Percentiles rank a stretch among this genome's conserved stretches.
Evolutionary conservation across 1,140 invertebrate genomes (phyloP).

Genomic region (Palaemon carinicauda): DNA sequence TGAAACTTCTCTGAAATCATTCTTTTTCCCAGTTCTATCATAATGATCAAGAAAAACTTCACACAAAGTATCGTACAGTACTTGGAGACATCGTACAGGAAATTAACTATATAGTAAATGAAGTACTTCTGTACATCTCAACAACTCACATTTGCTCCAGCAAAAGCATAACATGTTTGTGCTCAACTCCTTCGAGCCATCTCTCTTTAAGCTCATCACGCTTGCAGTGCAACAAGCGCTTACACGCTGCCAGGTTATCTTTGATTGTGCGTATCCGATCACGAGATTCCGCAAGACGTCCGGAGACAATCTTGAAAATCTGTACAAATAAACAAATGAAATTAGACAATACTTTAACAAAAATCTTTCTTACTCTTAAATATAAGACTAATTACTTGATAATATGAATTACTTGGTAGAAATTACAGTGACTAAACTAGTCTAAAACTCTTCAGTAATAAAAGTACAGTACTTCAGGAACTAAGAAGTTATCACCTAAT

Average conservation of each 20-base stretch:
- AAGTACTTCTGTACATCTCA: too few relatives aligned
- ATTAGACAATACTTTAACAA: neutral
- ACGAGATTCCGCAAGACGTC: slow-evolving; percentile 79
- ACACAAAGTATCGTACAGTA: too few relatives aligned
- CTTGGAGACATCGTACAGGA: too few relatives aligned
- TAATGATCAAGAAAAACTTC: too few relatives aligned
- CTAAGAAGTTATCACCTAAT: too few relatives aligned
- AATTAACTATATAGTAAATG: neutral
- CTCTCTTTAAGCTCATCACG: slow-evolving; percentile 91
- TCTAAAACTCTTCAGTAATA: too few relatives aligned
- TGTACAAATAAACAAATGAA: slow-evolving; percentile 59
- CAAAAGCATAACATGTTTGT: slow-evolving; percentile 87
- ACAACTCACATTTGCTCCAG: slow-evolving; percentile 82
- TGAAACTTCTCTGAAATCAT: too few relatives aligned
- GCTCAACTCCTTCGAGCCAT: slow-evolving; percentile 91
- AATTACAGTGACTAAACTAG: too few relatives aligned
- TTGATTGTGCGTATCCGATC: slow-evolving; percentile 85
- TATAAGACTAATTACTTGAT: neutral
- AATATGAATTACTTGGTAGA: too few relatives aligned
- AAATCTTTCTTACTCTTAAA: too few relatives aligned
- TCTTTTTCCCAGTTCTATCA: too few relatives aligned
- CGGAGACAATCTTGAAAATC: slow-evolving; percentile 84
- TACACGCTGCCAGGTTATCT: slow-evolving; percentile 89
- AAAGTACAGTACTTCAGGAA: too few relatives aligned
- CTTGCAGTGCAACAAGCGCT: slow-evolving; percentile 87